These are phyloP conservation scores for Trematomus loennbergii DNA, from an alignment of 2,113 vertebrate genomes.

Conservation along the genomic window DNA sequence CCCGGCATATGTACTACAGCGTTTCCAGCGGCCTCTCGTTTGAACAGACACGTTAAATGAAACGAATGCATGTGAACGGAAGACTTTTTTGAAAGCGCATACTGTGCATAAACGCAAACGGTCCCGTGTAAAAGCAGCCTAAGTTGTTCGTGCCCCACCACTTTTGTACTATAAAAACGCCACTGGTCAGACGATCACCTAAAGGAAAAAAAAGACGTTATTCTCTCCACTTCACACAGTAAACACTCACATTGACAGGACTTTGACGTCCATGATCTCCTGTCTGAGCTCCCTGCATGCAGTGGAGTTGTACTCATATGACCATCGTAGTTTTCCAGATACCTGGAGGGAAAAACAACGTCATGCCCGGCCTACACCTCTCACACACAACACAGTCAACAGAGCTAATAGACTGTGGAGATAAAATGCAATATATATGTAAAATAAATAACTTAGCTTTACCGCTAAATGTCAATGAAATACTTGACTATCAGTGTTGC, in stretches of 20 bases:
- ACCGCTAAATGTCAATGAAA: conserved; percentile 47
- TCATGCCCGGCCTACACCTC: conserved; percentile 64
- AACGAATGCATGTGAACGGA: too few species aligned
- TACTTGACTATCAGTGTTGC: conserved; percentile 47
- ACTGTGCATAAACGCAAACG: too few species aligned
- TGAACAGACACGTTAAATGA: too few species aligned
- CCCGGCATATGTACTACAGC: too few species aligned
- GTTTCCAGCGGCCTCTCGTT: too few species aligned
- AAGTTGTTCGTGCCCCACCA: too few species aligned
- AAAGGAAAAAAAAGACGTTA: background rate
- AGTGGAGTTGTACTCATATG: conserved; percentile 94
- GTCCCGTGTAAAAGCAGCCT: too few species aligned
- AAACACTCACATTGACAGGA: conserved; percentile 95
- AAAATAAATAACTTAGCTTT: conserved; percentile 19
- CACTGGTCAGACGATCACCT: background rate
- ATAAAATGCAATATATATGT: conserved; percentile 30
- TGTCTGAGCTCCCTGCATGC: conserved; percentile 94
- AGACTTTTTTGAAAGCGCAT: too few species aligned
- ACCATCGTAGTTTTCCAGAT: conserved; percentile 94
- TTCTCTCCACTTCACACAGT: background rate
- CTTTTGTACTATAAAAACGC: too few species aligned
- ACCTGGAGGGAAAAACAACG: conserved; percentile 86
- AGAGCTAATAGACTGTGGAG: conserved; percentile 19
- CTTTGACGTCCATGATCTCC: conserved; percentile 95
- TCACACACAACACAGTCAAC: conserved; percentile 32